Conservation (phyloP, 2,797 vertebrate species). For the Coregonus sp. region DNA sequence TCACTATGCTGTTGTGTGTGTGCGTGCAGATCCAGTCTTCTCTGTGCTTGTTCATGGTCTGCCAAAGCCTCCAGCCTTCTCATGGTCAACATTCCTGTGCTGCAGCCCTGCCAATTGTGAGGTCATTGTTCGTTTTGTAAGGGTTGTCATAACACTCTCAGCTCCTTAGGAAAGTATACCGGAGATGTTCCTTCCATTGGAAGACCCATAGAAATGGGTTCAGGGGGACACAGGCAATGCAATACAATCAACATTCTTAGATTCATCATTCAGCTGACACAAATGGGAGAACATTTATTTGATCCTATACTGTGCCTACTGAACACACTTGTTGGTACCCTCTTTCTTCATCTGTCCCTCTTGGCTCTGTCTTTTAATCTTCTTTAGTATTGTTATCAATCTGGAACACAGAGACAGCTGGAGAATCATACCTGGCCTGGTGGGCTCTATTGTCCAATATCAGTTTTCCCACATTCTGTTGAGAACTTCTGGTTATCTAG, state of each 20-base stretch:
- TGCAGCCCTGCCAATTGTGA: slow-evolving; percentile 48
- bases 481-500: neutral
- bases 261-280: neutral
- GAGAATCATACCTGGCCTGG: neutral
- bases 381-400: slow-evolving; percentile 40
- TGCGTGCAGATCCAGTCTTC: slow-evolving; percentile 20
- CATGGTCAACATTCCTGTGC: slow-evolving; percentile 54
- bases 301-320: neutral
- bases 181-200: slow-evolving; percentile 38
- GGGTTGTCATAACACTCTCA: slow-evolving; percentile 52
- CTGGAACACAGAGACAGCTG: neutral
- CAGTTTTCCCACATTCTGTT: slow-evolving; percentile 20
- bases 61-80: slow-evolving; percentile 52
- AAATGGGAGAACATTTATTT: neutral
- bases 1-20: neutral
- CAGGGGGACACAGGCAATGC: neutral
- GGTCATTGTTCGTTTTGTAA: slow-evolving; percentile 43
- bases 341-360: neutral
- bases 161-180: slow-evolving; percentile 40
- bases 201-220: slow-evolving; percentile 32
- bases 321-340: neutral
- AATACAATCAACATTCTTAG: neutral
- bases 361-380: neutral
- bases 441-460: slow-evolving; percentile 33
- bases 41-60: slow-evolving; percentile 33